phyloP scores from a whole-genome alignment of 2,797 vertebrate genomes.

The Oreortyx pictus region DNA sequence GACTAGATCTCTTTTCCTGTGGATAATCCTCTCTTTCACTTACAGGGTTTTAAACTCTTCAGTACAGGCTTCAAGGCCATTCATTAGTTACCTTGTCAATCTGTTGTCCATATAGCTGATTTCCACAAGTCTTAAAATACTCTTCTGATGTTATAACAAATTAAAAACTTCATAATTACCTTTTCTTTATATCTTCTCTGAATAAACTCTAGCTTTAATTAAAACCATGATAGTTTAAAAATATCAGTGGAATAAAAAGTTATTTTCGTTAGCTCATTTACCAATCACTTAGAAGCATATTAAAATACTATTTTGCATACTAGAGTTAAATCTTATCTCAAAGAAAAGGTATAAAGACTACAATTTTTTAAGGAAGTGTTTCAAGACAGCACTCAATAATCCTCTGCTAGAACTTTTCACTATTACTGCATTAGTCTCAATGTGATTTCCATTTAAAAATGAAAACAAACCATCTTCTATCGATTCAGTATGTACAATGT shows the following conservation, averaged over 20 bases:
- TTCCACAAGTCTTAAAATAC: background rate
- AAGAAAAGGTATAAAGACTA: background rate
- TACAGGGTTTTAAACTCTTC: background rate
- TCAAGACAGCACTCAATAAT: background rate
- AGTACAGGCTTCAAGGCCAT: background rate
- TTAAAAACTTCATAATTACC: background rate
- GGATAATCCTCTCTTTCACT: background rate
- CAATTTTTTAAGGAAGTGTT: background rate
- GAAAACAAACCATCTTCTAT: background rate
- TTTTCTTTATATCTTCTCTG: background rate
- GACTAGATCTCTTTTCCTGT: background rate
- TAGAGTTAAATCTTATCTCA: background rate
- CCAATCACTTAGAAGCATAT: background rate
- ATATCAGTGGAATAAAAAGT: background rate
- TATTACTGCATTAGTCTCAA: background rate
- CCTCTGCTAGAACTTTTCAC: background rate
- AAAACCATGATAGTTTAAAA: background rate
- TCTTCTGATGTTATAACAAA: background rate
- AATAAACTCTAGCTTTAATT: background rate
- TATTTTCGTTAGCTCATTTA: background rate
- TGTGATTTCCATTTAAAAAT: background rate
- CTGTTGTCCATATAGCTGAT: background rate
- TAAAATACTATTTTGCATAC: background rate
- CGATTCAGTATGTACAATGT: background rate
- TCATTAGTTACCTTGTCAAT: background rate